Base-by-base conservation (phyloP, 64 coral and sea anemone genomes). In the Montipora cactus region DNA sequence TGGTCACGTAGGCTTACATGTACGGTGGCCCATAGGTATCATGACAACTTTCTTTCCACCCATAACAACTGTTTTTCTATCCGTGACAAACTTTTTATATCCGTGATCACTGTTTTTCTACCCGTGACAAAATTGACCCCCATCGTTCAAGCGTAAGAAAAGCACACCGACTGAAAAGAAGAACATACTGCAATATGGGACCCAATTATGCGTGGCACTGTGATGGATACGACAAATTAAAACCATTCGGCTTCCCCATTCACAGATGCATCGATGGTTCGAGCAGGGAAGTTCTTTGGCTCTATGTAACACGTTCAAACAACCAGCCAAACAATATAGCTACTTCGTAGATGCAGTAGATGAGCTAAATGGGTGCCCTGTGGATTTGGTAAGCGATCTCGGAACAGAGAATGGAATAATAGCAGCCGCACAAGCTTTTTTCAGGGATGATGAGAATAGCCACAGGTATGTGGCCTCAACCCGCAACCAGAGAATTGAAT, bases 1-100 rank as follows among this genome's bases (percentile, higher is more conserved):
- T 95, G 94, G 70, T 91, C 59, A 87, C 83, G 79, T 61, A 93
- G 87, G 20, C 74, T 58, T 5, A 91, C 79, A 77, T 91, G 89
- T 37, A 37, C 37, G 37, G 37, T 37, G 37, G 37, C 37, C 37
- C 37, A 37, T 37, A 37, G 37, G 37, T 37, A 37, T 37, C 37
- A 37, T 37, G 37, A 37, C 37, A 37, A 37, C 37, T 37, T 37
- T 37, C 37, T 37, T 37, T 37, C 37, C 37, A 37, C 37, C 2
- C 37, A 37, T 37, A 2, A 37, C 37, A 37, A 37, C 37, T 37
- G 1, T 37, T 2, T 37, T 37, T 37, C 37, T 2, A 37, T 37
- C 37, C 37, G 2, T 37, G 37, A 37, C 37, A 37, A 37, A 37
- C 37, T 37, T 37, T 37, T 2, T 37, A 37, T 37, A 37, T 37